These are phyloP conservation scores for Calvadosia cruxmelitensis DNA, from an alignment of 30 jellyfish, hydroid and myxozoan species.

Conservation along the genomic window DNA sequence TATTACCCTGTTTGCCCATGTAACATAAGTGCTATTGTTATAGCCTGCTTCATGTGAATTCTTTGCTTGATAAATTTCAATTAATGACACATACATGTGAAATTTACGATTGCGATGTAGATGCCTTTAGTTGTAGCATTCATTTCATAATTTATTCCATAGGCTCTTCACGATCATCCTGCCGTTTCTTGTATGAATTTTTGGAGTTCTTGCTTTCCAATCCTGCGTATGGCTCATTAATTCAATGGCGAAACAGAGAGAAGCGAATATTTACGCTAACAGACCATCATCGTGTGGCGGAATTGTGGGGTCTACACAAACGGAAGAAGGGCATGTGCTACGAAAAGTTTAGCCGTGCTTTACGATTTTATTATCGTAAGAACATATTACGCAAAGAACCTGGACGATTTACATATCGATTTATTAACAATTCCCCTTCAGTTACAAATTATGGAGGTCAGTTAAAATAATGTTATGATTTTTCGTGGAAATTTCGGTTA, in stretches of 20 bases:
- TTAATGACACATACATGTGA: too few relatives aligned
- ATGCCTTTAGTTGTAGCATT: too few relatives aligned
- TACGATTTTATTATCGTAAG: slow-evolving; percentile 54
- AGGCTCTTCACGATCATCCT: too few relatives aligned
- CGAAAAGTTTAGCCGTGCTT: slow-evolving; percentile 63
- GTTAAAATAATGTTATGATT: too few relatives aligned
- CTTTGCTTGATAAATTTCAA: too few relatives aligned
- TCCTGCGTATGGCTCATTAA: slow-evolving; percentile 25
- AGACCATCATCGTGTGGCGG: slow-evolving; percentile 58
- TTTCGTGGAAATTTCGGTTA: too few relatives aligned
- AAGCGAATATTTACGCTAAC: slow-evolving; percentile 43
- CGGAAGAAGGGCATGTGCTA: slow-evolving; percentile 58
- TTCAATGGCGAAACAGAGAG: slow-evolving; percentile 47
- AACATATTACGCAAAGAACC: slow-evolving; percentile 51
- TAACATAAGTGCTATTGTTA: too few relatives aligned
- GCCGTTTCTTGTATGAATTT: slow-evolving; percentile 57
- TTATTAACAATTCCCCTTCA: slow-evolving; percentile 28
- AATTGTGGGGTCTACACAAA: slow-evolving; percentile 67
- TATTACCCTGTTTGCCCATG: too few relatives aligned
- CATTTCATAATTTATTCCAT: too few relatives aligned
- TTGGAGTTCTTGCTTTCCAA: slow-evolving; percentile 36
- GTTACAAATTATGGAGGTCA: too few relatives aligned
- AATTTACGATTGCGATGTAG: too few relatives aligned
- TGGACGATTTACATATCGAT: slow-evolving; percentile 49
- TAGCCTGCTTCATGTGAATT: too few relatives aligned